These are phyloP conservation scores for Drosophila ficusphila DNA, from an alignment of 1,140 invertebrate genomes.

Conservation along the genomic window DNA sequence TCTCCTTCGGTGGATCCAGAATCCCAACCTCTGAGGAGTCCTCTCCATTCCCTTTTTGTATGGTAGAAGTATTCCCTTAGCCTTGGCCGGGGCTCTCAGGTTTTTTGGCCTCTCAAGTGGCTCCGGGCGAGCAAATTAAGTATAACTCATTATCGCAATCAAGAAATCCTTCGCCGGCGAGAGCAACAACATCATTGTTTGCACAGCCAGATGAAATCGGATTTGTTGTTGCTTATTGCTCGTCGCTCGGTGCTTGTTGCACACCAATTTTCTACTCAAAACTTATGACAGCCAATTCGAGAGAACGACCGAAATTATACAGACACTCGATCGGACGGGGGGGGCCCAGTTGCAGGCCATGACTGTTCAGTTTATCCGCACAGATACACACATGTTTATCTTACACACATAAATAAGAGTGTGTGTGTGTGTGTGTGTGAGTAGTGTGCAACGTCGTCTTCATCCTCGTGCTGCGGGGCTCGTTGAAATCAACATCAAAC, in stretches of 20 bases:
- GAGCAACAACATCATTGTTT: constrained; percentile 24
- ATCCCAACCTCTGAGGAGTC: too few relatives aligned
- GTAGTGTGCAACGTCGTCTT: constrained; percentile 23
- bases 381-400: too few relatives aligned
- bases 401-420: constrained; percentile 26
- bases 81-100: not conserved
- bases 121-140: constrained; percentile 57
- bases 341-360: constrained; percentile 30
- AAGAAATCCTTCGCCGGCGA: constrained; percentile 70
- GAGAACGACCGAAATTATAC: constrained; percentile 80
- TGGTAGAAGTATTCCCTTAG: not conserved
- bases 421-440: not conserved
- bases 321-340: constrained; percentile 52
- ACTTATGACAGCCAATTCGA: constrained; percentile 82
- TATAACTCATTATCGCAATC: constrained; percentile 82
- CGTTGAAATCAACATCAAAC: constrained; percentile 82
- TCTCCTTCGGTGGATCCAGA: too few relatives aligned
- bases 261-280: constrained; percentile 82
- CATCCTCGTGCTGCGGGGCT: constrained; percentile 42
- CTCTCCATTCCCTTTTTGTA: too few relatives aligned
- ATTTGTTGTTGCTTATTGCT: constrained; percentile 63
- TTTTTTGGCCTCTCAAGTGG: constrained; percentile 39
- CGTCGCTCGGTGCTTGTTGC: too few relatives aligned
- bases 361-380: constrained; percentile 63
- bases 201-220: constrained; percentile 30